Evolutionary conservation across 2,888 invertebrate species (phyloP).

Genomic region (Meteorus cinctellus): DNA sequence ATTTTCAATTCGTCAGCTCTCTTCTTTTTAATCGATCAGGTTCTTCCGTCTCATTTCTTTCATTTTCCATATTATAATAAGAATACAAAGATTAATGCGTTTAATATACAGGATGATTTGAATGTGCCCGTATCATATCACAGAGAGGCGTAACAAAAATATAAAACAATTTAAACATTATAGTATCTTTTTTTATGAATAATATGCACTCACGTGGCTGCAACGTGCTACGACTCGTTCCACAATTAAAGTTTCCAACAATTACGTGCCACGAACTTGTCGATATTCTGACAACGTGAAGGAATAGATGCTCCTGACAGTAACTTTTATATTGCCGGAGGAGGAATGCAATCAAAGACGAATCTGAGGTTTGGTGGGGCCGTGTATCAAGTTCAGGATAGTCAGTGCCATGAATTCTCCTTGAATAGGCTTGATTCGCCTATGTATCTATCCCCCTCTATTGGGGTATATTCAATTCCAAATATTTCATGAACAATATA

Average conservation of each 20-base stretch:
- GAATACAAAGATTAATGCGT: slow-evolving; percentile 64
- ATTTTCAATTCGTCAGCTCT: not conserved
- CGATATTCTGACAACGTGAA: not conserved
- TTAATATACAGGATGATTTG: slow-evolving; percentile 66
- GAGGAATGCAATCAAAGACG: too few relatives aligned
- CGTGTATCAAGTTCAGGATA: too few relatives aligned
- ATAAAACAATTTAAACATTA: slow-evolving; percentile 68
- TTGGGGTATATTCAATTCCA: not conserved
- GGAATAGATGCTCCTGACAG: too few relatives aligned
- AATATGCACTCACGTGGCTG: slow-evolving; percentile 59
- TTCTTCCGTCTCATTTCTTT: not conserved
- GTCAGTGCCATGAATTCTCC: too few relatives aligned
- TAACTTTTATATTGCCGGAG: too few relatives aligned
- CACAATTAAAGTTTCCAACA: slow-evolving; percentile 45
- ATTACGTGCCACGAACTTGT: not conserved
- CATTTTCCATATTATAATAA: slow-evolving; percentile 34
- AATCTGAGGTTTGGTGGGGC: too few relatives aligned
- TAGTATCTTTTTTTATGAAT: slow-evolving; percentile 56
- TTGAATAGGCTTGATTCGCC: too few relatives aligned
- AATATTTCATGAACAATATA: not conserved
- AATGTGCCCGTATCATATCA: slow-evolving; percentile 72
- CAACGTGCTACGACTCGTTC: slow-evolving; percentile 59
- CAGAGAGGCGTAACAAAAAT: slow-evolving; percentile 72
- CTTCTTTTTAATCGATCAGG: not conserved
- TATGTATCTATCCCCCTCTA: too few relatives aligned